Evolutionary conservation across 2,113 vertebrate species (phyloP).

Genomic region (Labeo catla): DNA sequence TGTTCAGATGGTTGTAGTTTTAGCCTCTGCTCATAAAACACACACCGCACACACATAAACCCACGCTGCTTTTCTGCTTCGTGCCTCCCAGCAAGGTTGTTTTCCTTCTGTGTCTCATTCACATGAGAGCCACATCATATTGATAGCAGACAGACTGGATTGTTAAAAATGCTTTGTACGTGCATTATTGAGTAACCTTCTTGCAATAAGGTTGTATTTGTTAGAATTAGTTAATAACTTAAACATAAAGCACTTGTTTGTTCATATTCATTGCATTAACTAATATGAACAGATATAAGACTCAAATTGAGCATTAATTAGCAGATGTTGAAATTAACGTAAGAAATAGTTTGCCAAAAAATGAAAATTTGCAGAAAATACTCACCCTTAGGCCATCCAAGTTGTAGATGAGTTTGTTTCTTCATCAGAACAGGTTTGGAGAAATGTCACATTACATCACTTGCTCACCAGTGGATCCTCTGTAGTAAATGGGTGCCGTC

Average conservation of each 20-base stretch:
- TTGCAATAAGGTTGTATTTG: no score
- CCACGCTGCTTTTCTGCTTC: neutral
- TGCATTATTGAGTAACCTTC: neutral
- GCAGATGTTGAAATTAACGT: neutral
- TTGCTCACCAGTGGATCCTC: neutral
- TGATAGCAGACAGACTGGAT: neutral
- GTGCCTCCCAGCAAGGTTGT: slow-evolving; percentile 35
- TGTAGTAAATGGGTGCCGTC: neutral
- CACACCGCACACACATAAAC: neutral
- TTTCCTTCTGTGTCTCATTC: neutral
- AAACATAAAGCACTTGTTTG: neutral
- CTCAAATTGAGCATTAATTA: neutral
- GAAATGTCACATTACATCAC: neutral
- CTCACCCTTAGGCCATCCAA: neutral
- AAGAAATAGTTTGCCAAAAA: no score
- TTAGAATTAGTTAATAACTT: no score
- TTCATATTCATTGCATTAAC: neutral
- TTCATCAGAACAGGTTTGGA: neutral
- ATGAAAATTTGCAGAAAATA: neutral
- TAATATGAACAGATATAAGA: neutral
- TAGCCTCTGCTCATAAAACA: neutral
- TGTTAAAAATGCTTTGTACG: slow-evolving; percentile 3
- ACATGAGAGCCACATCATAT: neutral
- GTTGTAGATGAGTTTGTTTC: neutral
- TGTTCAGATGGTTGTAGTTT: slow-evolving; percentile 10